Evolutionary conservation across 2,113 vertebrate genomes (phyloP), one percentile per base, ranked within the genome.

Genomic region (Pandion haliaetus): DNA sequence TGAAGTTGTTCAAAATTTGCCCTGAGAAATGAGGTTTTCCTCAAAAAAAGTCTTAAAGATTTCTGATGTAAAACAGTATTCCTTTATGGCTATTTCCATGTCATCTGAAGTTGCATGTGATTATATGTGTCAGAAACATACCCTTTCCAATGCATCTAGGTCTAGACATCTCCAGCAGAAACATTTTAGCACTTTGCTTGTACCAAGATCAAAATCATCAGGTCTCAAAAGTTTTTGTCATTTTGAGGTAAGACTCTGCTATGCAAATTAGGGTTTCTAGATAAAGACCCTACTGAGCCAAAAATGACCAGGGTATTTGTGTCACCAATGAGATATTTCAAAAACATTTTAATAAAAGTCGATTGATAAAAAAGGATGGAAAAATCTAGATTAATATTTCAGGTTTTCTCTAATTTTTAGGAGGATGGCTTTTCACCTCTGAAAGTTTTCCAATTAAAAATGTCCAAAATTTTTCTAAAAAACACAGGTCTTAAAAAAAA

Each of bases 1-100:
- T 36, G 67, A 84, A 59, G 24, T 49, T 72, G 16, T 62, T 88
- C 52, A 74, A 86, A 90, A 91, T 95, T 89, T 95, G 59, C 29
- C n/a, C 61, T 45, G 52, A 91, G n/a, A 95, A 95, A 95, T 79
- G 18, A 93, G 25, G n/a, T 65, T 94, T 73, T 82, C 32, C 50
- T 87, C 16, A 69, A 52, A 76, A 76, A 86, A 61, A 49, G 8
- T 38, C 59, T 77, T 65, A n/a, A 65, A 70, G 38, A 65, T 44
- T 77, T 83, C 57, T 86, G 34, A 52, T 36, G 26, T 50, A 65
- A 62, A 67, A 4, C 26, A 83, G 24, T 20, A 61, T 72, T 26
- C 54, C 25, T 40, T 65, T 86, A 65, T 15, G 14, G 34, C 21
- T 42, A 11, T 65, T 86, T 47, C 62, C 66, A 42, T 14, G 12